These are phyloP conservation scores for Drosophila merina DNA, from an alignment of 2,888 invertebrate genomes.

Conservation along the genomic window DNA sequence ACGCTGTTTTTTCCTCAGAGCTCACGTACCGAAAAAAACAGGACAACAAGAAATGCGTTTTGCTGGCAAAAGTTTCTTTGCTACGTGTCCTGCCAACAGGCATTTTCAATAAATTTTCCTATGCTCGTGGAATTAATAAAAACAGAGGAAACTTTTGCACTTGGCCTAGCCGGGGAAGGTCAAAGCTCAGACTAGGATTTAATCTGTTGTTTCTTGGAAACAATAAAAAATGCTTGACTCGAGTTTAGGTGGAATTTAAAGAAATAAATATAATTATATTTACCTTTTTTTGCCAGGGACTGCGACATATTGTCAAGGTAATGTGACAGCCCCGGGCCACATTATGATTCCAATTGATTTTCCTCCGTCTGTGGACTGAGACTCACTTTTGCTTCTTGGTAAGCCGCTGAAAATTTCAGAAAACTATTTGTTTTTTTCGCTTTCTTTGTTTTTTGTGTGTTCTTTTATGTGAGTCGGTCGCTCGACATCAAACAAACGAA, in stretches of 20 bases:
- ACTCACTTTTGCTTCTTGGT: constrained; percentile 2
- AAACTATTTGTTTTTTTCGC: constrained; percentile 23
- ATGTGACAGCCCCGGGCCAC: constrained; percentile 6
- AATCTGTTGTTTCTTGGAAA: not conserved
- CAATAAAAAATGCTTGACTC: constrained; percentile 19
- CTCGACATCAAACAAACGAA: constrained; percentile 20
- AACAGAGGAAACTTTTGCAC: constrained; percentile 55
- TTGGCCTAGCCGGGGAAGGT: constrained; percentile 61
- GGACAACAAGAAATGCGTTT: constrained; percentile 32
- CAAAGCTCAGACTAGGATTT: constrained; percentile 19
- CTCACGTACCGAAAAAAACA: constrained; percentile 57
- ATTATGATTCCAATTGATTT: constrained; percentile 27
- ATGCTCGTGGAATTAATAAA: constrained; percentile 69
- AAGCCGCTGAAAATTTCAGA: not conserved
- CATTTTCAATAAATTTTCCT: constrained; percentile 69
- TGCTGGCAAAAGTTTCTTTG: constrained; percentile 49
- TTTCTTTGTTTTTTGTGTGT: not conserved
- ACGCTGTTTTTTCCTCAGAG: constrained; percentile 61
- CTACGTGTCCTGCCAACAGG: constrained; percentile 69
- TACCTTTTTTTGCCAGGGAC: not conserved
- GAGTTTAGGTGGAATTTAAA: not conserved
- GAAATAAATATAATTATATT: not conserved
- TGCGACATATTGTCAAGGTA: constrained; percentile 9
- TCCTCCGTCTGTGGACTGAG: not conserved
- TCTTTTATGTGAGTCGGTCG: constrained; percentile 45